These are phyloP conservation scores for Carassius auratus DNA, from an alignment of 2,113 vertebrate species.

Conservation along the genomic window DNA sequence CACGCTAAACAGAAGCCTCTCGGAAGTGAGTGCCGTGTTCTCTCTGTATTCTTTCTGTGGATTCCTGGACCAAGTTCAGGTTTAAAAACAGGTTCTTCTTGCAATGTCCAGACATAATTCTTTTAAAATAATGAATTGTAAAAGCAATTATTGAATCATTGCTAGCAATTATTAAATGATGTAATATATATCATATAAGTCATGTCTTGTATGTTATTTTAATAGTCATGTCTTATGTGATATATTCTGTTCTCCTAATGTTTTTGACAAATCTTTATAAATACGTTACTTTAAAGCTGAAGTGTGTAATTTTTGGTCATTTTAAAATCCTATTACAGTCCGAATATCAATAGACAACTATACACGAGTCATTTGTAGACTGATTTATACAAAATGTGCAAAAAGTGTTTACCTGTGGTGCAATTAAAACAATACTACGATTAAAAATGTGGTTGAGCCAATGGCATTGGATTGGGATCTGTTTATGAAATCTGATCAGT, in stretches of 20 bases:
- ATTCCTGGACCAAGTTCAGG: not conserved
- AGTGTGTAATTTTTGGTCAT: no score
- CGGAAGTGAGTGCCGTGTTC: slow-evolving; percentile 26
- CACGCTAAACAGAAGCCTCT: slow-evolving; percentile 55
- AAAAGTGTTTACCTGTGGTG: not conserved
- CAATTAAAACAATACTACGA: not conserved
- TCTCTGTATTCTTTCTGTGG: slow-evolving; percentile 50
- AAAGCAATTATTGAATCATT: not conserved
- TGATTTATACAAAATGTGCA: not conserved
- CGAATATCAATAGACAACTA: not conserved
- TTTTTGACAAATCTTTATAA: no score
- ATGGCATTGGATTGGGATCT: not conserved
- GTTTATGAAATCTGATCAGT: not conserved
- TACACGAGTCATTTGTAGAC: not conserved
- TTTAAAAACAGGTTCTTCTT: not conserved
- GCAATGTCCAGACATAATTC: not conserved
- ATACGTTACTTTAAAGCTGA: no score
- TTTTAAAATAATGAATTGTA: not conserved
- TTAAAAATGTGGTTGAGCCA: no score
- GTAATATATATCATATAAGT: not conserved
- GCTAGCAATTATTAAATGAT: not conserved
- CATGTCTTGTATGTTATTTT: no score
- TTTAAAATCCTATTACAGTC: no score
- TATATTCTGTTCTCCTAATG: no score
- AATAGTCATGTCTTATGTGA: no score